phyloP scores from a whole-genome alignment of 2,888 invertebrate species.

The Orchesellides sinensis region DNA sequence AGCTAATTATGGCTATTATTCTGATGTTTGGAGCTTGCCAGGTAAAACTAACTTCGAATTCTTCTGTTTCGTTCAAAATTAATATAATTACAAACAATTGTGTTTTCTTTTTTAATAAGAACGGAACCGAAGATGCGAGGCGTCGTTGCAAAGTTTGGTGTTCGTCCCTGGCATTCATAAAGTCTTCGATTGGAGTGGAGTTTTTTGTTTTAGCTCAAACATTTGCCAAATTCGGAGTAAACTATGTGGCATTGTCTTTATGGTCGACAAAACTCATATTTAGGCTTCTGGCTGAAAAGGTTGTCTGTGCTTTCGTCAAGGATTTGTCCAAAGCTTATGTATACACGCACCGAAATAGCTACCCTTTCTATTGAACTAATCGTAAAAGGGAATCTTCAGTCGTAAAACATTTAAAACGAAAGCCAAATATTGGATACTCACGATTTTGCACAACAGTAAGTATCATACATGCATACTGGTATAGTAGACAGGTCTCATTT shows the following conservation, averaged over 20 bases:
- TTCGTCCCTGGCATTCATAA: slow-evolving; percentile 68
- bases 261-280: slow-evolving; percentile 70
- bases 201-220: slow-evolving; percentile 70
- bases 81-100: slow-evolving; percentile 12
- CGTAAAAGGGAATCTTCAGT: no score
- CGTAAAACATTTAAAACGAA: no score
- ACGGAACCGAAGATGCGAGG: slow-evolving; percentile 66
- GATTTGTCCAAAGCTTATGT: slow-evolving; percentile 66
- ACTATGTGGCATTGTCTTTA: slow-evolving; percentile 65
- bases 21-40: slow-evolving; percentile 70
- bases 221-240: slow-evolving; percentile 69
- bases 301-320: slow-evolving; percentile 67
- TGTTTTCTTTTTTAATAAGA: slow-evolving; percentile 40
- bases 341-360: slow-evolving; percentile 66
- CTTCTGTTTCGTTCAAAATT: no score
- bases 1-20: slow-evolving; percentile 70
- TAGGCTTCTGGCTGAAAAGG: slow-evolving; percentile 65
- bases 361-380: slow-evolving; percentile 61
- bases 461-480: not conserved
- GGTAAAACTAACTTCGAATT: no score
- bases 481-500: no score
- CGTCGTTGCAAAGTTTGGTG: slow-evolving; percentile 71
- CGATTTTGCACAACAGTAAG: not conserved
- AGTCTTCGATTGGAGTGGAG: slow-evolving; percentile 68
- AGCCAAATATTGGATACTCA: not conserved